Conservation (phyloP, 2,888 invertebrate genomes). For the Drosophila buzzatii region DNA sequence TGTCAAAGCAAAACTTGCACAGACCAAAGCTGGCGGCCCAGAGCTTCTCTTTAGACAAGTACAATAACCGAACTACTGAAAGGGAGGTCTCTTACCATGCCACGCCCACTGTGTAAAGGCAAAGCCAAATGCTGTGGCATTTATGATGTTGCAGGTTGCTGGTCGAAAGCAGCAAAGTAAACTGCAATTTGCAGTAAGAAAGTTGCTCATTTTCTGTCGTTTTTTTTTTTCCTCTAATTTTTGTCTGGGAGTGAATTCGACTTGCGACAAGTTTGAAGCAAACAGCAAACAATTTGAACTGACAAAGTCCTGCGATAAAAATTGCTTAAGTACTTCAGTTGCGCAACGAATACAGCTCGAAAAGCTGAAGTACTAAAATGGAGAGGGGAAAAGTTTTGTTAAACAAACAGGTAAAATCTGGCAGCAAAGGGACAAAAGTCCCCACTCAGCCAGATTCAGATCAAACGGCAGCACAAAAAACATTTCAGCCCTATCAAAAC, state of each 20-base stretch:
- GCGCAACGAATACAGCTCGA: conserved; percentile 39
- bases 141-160: conserved; percentile 66
- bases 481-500: conserved; percentile 7
- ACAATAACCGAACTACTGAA: conserved; percentile 51
- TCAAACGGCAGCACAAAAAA: conserved; percentile 27
- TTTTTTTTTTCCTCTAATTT: conserved; percentile 28
- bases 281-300: conserved; percentile 76
- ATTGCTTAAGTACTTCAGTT: conserved; percentile 78
- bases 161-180: conserved; percentile 46
- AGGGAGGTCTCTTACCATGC: conserved; percentile 47
- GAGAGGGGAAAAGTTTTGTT: conserved; percentile 59
- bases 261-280: conserved; percentile 65
- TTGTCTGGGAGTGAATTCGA: conserved; percentile 33
- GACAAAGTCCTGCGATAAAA: conserved; percentile 78
- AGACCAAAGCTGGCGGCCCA: conserved; percentile 47
- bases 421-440: conserved; percentile 43
- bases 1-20: conserved; percentile 78
- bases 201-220: conserved; percentile 6
- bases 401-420: conserved; percentile 71
- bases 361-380: background rate
- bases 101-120: conserved; percentile 50
- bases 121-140: conserved; percentile 48
- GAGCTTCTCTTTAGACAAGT: conserved; percentile 41
- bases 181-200: conserved; percentile 66
- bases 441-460: conserved; percentile 55